Percentiles rank a stretch among this genome's conserved stretches.
Conservation (phyloP, 2,888 invertebrate genomes). For the Priocnemis perturbator region DNA sequence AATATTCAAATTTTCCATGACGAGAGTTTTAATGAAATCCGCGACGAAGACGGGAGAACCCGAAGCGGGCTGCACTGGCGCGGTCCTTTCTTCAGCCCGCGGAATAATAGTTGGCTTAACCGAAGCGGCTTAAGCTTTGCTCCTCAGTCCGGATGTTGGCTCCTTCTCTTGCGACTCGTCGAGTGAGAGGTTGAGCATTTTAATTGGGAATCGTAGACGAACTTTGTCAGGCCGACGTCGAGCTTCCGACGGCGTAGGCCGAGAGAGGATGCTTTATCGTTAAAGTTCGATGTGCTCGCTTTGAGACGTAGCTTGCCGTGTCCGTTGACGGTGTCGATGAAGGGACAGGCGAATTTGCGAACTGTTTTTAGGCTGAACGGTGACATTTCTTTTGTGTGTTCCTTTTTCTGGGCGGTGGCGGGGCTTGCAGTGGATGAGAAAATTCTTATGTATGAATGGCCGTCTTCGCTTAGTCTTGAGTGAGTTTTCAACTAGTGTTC, state of each 20-base stretch:
- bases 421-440: too few species aligned
- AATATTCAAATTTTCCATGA: conserved; percentile 51
- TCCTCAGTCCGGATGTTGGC: conserved; percentile 28
- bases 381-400: too few species aligned
- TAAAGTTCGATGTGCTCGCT: too few species aligned
- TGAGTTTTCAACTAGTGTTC: too few species aligned
- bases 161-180: conserved; percentile 2
- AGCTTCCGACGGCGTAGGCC: conserved; percentile 11
- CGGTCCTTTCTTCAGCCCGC: conserved; percentile 21
- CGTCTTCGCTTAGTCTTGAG: too few species aligned
- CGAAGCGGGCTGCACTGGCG: not conserved
- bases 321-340: too few species aligned
- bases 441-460: too few species aligned
- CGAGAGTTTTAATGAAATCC: conserved; percentile 43
- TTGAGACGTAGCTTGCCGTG: too few species aligned
- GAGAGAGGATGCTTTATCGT: not conserved
- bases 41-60: conserved; percentile 1
- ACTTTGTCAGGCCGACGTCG: conserved; percentile 2
- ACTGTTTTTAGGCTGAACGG: too few species aligned
- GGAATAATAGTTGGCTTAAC: conserved; percentile 52
- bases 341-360: too few species aligned
- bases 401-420: too few species aligned
- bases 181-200: conserved; percentile 34
- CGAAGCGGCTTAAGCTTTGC: conserved; percentile 44
- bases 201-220: conserved; percentile 40